Evolutionary conservation across 2,797 vertebrate species (phyloP).

Genomic region (Halcyon leucocephala): DNA sequence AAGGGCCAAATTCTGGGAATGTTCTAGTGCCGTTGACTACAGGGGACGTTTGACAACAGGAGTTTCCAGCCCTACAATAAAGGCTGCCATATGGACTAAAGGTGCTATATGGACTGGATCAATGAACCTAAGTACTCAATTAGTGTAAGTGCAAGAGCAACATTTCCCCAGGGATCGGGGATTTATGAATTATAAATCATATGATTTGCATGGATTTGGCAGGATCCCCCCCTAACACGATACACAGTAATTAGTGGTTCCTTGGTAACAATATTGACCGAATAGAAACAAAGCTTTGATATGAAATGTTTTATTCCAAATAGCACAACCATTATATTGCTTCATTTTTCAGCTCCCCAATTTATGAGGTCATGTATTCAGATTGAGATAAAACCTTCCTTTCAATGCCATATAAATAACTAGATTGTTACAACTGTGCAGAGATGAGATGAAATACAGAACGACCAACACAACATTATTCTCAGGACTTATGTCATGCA

Average conservation of each 20-base stretch:
- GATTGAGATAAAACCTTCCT: neutral
- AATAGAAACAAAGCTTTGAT: neutral
- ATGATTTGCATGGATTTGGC: slow-evolving; percentile 54
- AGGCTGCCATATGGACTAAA: slow-evolving; percentile 24
- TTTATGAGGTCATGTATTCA: neutral
- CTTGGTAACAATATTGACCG: slow-evolving; percentile 49
- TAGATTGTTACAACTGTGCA: neutral
- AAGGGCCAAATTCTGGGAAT: neutral
- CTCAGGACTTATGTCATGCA: neutral
- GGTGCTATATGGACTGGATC: slow-evolving; percentile 54
- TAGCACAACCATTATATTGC: neutral
- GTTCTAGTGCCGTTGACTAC: fast-evolving
- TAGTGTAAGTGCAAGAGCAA: slow-evolving; percentile 54
- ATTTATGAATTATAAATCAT: slow-evolving; percentile 63
- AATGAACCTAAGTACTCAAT: slow-evolving; percentile 50
- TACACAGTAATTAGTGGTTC: slow-evolving; percentile 29
- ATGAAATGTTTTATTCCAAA: slow-evolving; percentile 4
- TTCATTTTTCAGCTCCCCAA: neutral
- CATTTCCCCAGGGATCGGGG: neutral
- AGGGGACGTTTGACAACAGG: neutral
- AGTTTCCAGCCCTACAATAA: neutral
- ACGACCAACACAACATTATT: neutral
- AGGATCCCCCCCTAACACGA: neutral
- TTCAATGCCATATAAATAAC: neutral
- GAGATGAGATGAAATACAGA: neutral